Evolutionary conservation across 1,140 invertebrate genomes (phyloP), one percentile per base, ranked within the genome.

Genomic region (Frieseomelitta varia): DNA sequence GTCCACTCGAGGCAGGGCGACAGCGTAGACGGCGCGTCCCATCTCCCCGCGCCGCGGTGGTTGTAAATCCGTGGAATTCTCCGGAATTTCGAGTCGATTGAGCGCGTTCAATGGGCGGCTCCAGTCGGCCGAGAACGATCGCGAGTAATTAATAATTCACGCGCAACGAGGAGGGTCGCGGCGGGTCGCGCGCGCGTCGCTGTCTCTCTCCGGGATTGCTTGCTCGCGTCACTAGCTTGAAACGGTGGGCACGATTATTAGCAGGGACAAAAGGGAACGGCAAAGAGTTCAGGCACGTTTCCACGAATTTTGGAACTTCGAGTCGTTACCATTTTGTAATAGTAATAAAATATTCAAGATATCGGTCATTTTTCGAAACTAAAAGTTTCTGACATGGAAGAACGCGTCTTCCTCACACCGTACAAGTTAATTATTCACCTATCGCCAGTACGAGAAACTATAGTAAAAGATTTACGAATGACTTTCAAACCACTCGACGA

Each of bases 131-230:
- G 69, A 34, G 69, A 81, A 74, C 58, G 69, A 81, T 73, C 79
- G 39, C 79, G 69, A 74, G 69, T 81, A 74, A 81, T 81, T 81
- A 81, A 73, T 81, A 81, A 81, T 81, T 81, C 63, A 34, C 68
- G 61, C 71, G 27, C n/a, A 24, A 73, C 47, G 21, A 4, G 79
- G 47, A 65, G 63, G 58, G 58, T 79, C 21, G 67, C 67, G 27
- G 24, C 19, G 39, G 15, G 19, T n/a, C 8, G 19, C 30, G 11
- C 30, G 39, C 39, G 39, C 39, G 39, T 39, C 39, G 6, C 4
- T 30, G 3, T 19, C 21, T n/a, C 55, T 61, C 34, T 39, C 10
- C 39, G 74, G 56, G n/a, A 76, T 34, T 6, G 56, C 21, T 75
- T n/a, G 56, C n/a, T 47, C 73, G 24, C 39, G 74, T 76, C 55